Evolutionary conservation across 2,797 vertebrate species (phyloP).

Genomic region (Lepilemur septentrionalis): DNA sequence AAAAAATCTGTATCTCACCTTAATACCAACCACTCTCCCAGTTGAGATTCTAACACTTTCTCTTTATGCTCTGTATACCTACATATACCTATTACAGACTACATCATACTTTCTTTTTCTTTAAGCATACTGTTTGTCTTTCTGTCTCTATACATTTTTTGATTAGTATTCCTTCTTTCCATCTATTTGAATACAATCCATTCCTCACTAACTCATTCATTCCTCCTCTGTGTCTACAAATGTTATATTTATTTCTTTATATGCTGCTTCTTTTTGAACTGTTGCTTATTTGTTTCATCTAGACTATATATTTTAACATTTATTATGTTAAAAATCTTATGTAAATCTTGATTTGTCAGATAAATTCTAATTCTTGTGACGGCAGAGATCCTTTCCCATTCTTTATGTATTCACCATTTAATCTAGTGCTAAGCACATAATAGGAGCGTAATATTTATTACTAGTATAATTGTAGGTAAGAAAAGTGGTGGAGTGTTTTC

Average conservation of each 20-base stretch:
- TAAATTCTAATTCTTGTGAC: slow-evolving; percentile 43
- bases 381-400: neutral
- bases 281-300: neutral
- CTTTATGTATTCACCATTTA: neutral
- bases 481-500: slow-evolving; percentile 8
- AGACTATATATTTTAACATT: neutral
- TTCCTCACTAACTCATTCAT: neutral
- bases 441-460: slow-evolving; percentile 3
- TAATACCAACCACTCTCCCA: neutral
- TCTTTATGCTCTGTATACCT: neutral
- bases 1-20: neutral
- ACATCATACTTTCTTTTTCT: neutral
- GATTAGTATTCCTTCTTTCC: neutral
- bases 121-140: neutral
- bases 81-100: neutral
- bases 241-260: neutral
- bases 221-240: neutral
- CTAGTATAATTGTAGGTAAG: neutral
- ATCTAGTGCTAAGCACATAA: neutral
- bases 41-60: neutral
- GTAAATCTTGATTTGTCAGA: neutral
- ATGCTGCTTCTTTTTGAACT: neutral
- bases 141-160: neutral
- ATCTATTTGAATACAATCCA: neutral
- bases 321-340: neutral